Evolutionary conservation across 2,888 invertebrate species (phyloP).

Genomic region (Eumerus sabulonum): DNA sequence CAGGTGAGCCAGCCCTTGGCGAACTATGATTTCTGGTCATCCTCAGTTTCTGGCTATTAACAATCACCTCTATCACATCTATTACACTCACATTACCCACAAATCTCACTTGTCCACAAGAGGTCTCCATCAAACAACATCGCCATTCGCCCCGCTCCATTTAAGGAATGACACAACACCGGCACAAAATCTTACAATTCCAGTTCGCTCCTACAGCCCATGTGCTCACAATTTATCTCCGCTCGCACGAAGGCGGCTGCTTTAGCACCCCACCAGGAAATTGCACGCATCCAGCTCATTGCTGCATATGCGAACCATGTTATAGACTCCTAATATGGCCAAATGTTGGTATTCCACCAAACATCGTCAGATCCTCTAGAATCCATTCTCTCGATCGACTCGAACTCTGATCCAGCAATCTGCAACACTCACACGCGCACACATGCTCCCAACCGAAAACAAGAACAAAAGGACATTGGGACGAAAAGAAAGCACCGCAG

Average conservation of each 20-base stretch:
- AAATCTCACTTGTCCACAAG: too few relatives aligned
- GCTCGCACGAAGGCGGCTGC: not conserved
- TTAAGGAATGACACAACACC: not conserved
- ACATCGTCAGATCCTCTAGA: not conserved
- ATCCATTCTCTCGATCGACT: conserved; percentile 31
- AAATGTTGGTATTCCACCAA: conserved; percentile 42
- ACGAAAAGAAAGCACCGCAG: conserved; percentile 14
- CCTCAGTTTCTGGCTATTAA: too few relatives aligned
- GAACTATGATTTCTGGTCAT: too few relatives aligned
- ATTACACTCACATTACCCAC: too few relatives aligned
- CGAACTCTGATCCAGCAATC: conserved; percentile 38
- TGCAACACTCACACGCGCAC: not conserved
- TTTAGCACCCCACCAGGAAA: conserved; percentile 41
- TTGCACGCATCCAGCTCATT: conserved; percentile 19
- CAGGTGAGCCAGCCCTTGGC: too few relatives aligned
- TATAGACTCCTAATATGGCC: conserved; percentile 51
- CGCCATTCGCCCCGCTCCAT: too few relatives aligned
- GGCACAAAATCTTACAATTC: conserved; percentile 18
- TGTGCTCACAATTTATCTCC: conserved; percentile 2
- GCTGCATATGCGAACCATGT: not conserved
- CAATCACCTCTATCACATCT: too few relatives aligned
- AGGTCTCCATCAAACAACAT: too few relatives aligned
- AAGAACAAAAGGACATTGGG: conserved; percentile 53
- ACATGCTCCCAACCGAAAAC: conserved; percentile 20
- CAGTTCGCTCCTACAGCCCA: conserved; percentile 18